Evolutionary conservation across 2,888 invertebrate species (phyloP).

Genomic region (Volucella bombylans): DNA sequence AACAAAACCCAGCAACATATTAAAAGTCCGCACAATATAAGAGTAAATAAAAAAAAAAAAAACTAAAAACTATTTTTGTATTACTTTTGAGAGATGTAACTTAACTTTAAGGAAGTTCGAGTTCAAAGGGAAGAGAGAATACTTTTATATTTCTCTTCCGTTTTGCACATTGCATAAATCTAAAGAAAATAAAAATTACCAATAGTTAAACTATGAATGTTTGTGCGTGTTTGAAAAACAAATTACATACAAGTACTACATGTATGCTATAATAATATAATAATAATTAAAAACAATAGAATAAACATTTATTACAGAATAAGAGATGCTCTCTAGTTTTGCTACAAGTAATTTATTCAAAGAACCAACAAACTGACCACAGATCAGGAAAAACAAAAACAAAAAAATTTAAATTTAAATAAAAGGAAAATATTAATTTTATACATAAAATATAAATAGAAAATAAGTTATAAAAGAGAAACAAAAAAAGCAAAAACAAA

Average conservation of each 20-base stretch:
- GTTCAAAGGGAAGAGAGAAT: neutral
- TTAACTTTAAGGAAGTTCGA: conserved; percentile 49
- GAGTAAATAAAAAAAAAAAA: conserved; percentile 31
- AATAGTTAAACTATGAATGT: conserved; percentile 50
- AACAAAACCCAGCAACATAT: conserved; percentile 31
- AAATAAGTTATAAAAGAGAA: conserved; percentile 57
- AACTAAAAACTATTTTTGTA: conserved; percentile 57
- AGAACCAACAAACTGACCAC: conserved; percentile 68
- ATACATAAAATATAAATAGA: conserved; percentile 47
- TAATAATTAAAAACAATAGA: conserved; percentile 32
- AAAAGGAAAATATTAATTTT: conserved; percentile 55
- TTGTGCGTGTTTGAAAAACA: conserved; percentile 12
- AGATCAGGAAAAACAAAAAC: conserved; percentile 61
- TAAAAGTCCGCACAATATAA: conserved; percentile 68
- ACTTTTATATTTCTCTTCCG: conserved; percentile 21
- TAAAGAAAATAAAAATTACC: conserved; percentile 9
- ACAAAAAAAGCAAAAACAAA: conserved; percentile 18
- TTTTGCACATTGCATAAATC: conserved; percentile 20
- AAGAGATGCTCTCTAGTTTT: conserved; percentile 74
- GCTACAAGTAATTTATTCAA: conserved; percentile 74
- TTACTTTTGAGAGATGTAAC: conserved; percentile 58
- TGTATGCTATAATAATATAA: neutral
- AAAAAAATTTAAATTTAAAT: conserved; percentile 3
- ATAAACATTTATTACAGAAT: conserved; percentile 62
- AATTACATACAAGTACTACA: too few relatives aligned